A percentile compares a stretch with the other conserved stretches of the same genome.
phyloP scores from a whole-genome alignment of 2,888 invertebrate species.

The Oasisia sp. region DNA sequence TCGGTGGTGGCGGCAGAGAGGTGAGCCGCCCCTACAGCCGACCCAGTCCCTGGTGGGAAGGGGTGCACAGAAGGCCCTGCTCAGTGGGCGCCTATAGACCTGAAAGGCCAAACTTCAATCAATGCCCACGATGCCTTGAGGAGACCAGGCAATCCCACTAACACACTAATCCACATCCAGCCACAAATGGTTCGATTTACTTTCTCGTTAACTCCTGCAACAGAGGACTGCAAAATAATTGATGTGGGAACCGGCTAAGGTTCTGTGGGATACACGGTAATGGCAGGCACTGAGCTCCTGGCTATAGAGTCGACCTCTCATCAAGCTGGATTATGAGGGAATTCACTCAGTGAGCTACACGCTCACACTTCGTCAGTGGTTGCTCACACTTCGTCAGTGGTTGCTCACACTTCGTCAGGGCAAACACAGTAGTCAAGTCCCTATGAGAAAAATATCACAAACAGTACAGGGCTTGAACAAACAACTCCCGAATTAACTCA shows the following conservation, averaged over 20 bases:
- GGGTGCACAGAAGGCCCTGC: constrained; percentile 22
- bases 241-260: constrained; percentile 14
- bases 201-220: constrained; percentile 23
- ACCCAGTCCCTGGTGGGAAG: constrained; percentile 19
- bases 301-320: constrained; percentile 9
- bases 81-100: constrained; percentile 22
- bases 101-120: constrained; percentile 21
- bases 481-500: not conserved
- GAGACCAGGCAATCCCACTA: constrained; percentile 23
- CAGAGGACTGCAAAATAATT: constrained; percentile 26
- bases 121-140: constrained; percentile 24
- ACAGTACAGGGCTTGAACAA: constrained; percentile 13
- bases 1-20: constrained; percentile 14
- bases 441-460: constrained; percentile 2
- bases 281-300: not conserved
- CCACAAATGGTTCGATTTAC: constrained; percentile 24
- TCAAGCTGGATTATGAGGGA: constrained; percentile 7
- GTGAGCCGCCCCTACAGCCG: constrained; percentile 17
- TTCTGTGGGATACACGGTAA: constrained; percentile 17
- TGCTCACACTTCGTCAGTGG: no score
- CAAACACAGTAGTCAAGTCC: not conserved
- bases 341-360: constrained; percentile 19
- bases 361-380: not conserved
- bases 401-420: not conserved
- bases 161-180: constrained; percentile 24